phyloP scores from a whole-genome alignment of 2,113 vertebrate genomes.

The Speoplatyrhinus poulsoni region DNA sequence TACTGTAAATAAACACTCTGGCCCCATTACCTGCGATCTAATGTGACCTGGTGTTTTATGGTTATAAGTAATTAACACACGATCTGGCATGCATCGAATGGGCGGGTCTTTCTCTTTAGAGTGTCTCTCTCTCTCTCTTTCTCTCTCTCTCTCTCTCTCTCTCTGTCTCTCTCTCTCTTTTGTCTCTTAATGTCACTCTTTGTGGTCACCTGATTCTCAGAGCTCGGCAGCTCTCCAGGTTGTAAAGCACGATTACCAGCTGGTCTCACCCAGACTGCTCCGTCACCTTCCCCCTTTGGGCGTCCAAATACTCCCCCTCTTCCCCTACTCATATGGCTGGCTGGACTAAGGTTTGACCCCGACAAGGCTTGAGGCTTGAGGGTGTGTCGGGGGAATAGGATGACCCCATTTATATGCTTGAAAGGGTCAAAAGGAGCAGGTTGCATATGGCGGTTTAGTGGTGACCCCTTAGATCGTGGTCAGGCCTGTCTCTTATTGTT shows the following conservation, averaged over 20 bases:
- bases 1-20: slow-evolving; percentile 12
- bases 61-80: slow-evolving; percentile 67
- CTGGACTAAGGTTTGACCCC: slow-evolving; percentile 62
- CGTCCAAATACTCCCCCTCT: slow-evolving; percentile 25
- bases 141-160: slow-evolving; percentile 32
- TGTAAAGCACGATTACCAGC: slow-evolving; percentile 71
- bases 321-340: slow-evolving; percentile 30
- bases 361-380: slow-evolving; percentile 42
- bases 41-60: slow-evolving; percentile 58
- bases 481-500: too few species aligned
- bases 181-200: slow-evolving; percentile 9
- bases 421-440: slow-evolving; percentile 57
- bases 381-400: neutral
- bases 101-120: slow-evolving; percentile 37
- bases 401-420: slow-evolving; percentile 35
- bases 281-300: slow-evolving; percentile 47
- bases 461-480: slow-evolving; percentile 17
- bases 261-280: slow-evolving; percentile 62
- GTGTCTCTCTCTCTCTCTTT: slow-evolving; percentile 10
- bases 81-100: slow-evolving; percentile 46
- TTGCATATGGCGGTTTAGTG: slow-evolving; percentile 52
- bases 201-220: slow-evolving; percentile 33
- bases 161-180: neutral
- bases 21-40: slow-evolving; percentile 36
- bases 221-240: slow-evolving; percentile 39